Conservation (phyloP, 2,797 vertebrate species). For the Picus viridis region DNA sequence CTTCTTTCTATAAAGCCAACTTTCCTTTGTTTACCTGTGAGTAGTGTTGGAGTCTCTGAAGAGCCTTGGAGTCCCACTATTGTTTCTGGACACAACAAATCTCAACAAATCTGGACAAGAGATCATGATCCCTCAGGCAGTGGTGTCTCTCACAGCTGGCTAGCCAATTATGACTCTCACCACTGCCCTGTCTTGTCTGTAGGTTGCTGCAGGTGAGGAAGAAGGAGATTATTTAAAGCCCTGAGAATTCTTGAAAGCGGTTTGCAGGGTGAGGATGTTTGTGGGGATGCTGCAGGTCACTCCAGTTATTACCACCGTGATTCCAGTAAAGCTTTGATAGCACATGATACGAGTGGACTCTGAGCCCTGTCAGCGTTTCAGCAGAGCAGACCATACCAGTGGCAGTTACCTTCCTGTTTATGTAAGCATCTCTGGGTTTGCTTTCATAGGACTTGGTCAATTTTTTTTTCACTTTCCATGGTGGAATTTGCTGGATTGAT, state of each 20-base stretch:
- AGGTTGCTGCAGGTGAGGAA: background rate
- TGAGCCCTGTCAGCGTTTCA: background rate
- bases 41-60: background rate
- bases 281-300: background rate
- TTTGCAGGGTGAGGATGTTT: background rate
- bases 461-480: background rate
- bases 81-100: background rate
- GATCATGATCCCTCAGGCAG: rapidly evolving
- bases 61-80: background rate
- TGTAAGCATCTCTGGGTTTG: background rate
- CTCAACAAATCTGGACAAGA: rapidly evolving
- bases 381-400: background rate
- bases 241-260: background rate
- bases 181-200: rapidly evolving
- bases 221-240: background rate
- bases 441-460: background rate
- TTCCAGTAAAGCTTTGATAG: background rate
- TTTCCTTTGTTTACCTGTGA: background rate
- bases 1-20: background rate
- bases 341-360: background rate
- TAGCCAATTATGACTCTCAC: background rate
- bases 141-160: background rate
- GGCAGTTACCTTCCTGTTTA: background rate
- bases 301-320: background rate
- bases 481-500: background rate